Percentiles rank a stretch among this genome's conserved stretches.
phyloP scores from a whole-genome alignment of 2,797 vertebrate species.

The Anolis apletophallus region DNA sequence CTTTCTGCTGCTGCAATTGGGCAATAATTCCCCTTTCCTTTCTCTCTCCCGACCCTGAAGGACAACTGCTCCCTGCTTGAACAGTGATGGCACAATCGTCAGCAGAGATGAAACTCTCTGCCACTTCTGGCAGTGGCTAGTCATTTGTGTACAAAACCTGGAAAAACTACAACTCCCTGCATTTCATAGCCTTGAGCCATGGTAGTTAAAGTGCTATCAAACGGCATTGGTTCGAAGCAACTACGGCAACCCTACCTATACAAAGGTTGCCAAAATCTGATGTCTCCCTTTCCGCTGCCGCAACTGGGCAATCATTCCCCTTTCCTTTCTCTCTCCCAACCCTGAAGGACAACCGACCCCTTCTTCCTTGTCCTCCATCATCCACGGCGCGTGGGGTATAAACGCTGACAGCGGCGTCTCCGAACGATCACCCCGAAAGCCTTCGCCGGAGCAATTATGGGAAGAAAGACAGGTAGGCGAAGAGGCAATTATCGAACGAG shows the following conservation, averaged over 20 bases:
- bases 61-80: slow-evolving; percentile 9
- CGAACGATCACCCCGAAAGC: slow-evolving; percentile 30
- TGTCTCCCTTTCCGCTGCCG: background rate
- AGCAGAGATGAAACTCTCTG: too few relatives aligned
- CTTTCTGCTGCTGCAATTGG: background rate
- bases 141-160: too few relatives aligned
- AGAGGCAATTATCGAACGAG: slow-evolving; percentile 49
- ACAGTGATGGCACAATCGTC: too few relatives aligned
- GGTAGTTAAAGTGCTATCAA: too few relatives aligned
- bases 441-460: background rate
- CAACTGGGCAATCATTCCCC: background rate
- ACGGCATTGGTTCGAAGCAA: too few relatives aligned
- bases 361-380: slow-evolving; percentile 47
- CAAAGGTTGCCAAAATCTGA: background rate
- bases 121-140: too few relatives aligned
- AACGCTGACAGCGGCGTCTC: slow-evolving; percentile 49
- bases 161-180: too few relatives aligned
- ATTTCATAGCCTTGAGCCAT: too few relatives aligned
- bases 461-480: slow-evolving; percentile 54
- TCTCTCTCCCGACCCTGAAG: background rate
- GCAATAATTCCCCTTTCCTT: too few relatives aligned
- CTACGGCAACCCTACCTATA: too few relatives aligned
- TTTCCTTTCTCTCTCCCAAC: background rate
- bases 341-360: slow-evolving; percentile 3
- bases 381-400: slow-evolving; percentile 24